Base-by-base conservation (phyloP, 2,113 vertebrate species). In the Corythornis madagascariensis region DNA sequence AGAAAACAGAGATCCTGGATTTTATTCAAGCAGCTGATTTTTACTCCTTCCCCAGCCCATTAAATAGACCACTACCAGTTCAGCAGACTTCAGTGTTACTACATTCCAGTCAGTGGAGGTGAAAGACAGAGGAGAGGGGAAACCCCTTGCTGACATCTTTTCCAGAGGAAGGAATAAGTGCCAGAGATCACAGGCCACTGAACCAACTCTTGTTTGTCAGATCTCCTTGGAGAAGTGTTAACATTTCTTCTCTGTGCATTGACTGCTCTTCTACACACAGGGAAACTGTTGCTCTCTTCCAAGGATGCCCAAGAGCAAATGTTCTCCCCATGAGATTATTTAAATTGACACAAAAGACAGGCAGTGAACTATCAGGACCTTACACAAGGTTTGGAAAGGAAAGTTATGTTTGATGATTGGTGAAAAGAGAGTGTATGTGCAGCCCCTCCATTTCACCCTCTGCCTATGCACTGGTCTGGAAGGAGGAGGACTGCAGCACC, bases 211-310 rank as follows among this genome's bases (percentile, higher is more conserved):
- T 11, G 14, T 25, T n/a, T 33, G 75, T 21, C 60, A 70, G 40
- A 4, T 57, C 71, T 60, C 65, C 65, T 48, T 24, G 1, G 4
- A 50, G 33, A 25, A 47, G 28, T 0, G 1, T 24, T 3, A 28
- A 31, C 22, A 2, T 10, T 20, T 21, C 72, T 56, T 56, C 88
- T 45, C 29, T 38, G n/a, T 3, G 25, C 1, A 0, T 72, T 52
- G 10, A 18, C 53, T 26, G 35, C n/a, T 56, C 43, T 40, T 45
- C 53, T 47, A 2, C 1, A 56, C 60, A 10, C 2, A 35, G 33
- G 13, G n/a, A 57, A 80, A 52, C 38, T 5, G 21, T 3, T 0
- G 0, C 43, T 31, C 35, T 67, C n/a, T 52, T 64, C 26, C 29
- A 29, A 78, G 33, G 40, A 64, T 13, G 21, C 45, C 35, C 29